phyloP scores from a whole-genome alignment of 2,113 vertebrate genomes.

The Ceyx margarethae region DNA sequence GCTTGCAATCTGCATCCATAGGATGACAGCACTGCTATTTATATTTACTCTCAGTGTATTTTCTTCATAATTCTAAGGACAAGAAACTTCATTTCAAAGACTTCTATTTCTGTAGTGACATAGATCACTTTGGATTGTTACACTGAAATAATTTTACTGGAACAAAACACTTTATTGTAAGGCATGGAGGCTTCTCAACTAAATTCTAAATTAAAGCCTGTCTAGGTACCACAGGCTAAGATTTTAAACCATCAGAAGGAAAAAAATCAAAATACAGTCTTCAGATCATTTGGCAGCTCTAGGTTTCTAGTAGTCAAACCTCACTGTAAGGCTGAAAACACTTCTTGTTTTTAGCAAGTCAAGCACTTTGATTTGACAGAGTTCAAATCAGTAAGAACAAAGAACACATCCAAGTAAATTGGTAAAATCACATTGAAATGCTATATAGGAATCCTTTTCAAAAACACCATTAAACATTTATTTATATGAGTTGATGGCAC shows the following conservation, averaged over 20 bases:
- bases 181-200: neutral
- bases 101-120: neutral
- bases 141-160: neutral
- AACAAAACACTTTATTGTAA: neutral
- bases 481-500: neutral
- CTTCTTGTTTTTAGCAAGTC: neutral
- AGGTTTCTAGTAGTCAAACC: neutral
- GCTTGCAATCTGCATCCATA: neutral
- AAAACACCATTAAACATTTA: neutral
- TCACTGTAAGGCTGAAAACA: neutral
- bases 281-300: neutral
- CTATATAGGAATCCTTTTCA: neutral
- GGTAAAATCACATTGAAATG: neutral
- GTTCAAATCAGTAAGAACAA: constrained; percentile 21
- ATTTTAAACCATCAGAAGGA: neutral
- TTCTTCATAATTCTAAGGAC: neutral
- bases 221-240: neutral
- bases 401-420: neutral
- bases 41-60: neutral
- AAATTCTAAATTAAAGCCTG: constrained; percentile 2
- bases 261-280: neutral
- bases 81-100: constrained; percentile 16
- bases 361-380: constrained; percentile 4
- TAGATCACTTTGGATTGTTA: neutral
- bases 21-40: neutral